Base-by-base conservation (phyloP, 2,888 invertebrate species). In the Elysia crispata region DNA sequence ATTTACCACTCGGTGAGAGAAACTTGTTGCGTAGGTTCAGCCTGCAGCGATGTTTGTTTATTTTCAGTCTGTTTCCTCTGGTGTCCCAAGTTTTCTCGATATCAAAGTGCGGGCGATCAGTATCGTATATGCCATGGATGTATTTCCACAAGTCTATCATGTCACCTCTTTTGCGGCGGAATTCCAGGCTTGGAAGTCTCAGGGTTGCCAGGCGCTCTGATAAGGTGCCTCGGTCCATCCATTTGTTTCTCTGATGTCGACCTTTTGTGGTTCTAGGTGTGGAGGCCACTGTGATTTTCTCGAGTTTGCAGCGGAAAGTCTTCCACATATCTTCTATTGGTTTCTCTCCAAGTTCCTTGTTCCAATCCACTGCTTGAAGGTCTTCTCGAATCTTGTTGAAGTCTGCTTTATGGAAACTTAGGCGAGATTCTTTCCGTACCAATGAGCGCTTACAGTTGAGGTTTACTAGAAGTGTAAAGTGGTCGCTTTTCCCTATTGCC, bases 401-500 rank as follows among this genome's bases (percentile, higher is more conserved):
- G 30, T 72, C 72, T 50, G 54, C 49, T 72, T 50, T 72, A 23
- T 11, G n/a, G 30, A 31, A 72, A 30, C 50, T 50, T 15, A 6
- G 23, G 13, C 23, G n/a, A 30, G 41, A 49, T 18, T n/a, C 33
- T 69, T 33, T 31, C 31, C 18, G 33, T 69, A 30, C 28, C 23
- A 28, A 15, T 64, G 66, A 25, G 30, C 15, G 28, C 30, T 25
- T 64, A 15, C 66, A 64, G 69, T 69, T 69, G 31, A 69, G 69
- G 69, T 69, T 72, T 23, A 72, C 49, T 25, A 49, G 31, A 18
- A 72, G 50, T 23, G 50, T 13, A 50, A 72, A 50, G 54, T 72
- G 72, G 54, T 72, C 23, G 30, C 72, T 72, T 23, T 72, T 72
- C 18, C 72, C 72, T 25, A 72, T 72, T 23, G 49, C 72, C 25